Evolutionary conservation across 2,888 invertebrate species (phyloP).

Genomic region (Diabrotica balteata): DNA sequence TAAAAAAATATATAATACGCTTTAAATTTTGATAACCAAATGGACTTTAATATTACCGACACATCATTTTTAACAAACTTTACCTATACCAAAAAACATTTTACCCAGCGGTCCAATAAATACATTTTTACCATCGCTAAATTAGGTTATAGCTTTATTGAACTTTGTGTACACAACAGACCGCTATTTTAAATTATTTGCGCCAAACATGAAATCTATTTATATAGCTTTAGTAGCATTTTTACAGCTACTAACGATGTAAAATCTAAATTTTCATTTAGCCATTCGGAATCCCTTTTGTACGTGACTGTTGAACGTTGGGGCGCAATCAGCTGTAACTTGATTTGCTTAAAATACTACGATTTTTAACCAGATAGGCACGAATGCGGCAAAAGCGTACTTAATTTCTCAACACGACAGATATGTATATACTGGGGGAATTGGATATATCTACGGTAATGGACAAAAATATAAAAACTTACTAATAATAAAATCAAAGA

Average conservation of each 20-base stretch:
- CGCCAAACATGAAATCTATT: slow-evolving; percentile 31
- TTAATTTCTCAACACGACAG: slow-evolving; percentile 42
- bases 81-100: too few species aligned
- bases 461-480: too few species aligned
- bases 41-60: too few species aligned
- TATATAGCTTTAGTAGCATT: slow-evolving; percentile 14
- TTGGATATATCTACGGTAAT: too few species aligned
- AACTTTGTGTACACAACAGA: slow-evolving; percentile 28
- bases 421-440: background rate
- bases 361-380: slow-evolving; percentile 45
- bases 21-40: too few species aligned
- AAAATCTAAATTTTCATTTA: slow-evolving; percentile 33
- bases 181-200: slow-evolving; percentile 32
- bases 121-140: slow-evolving; percentile 1
- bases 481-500: too few species aligned
- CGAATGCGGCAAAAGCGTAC: slow-evolving; percentile 38
- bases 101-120: background rate
- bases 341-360: slow-evolving; percentile 44
- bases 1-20: too few species aligned
- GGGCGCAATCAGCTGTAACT: slow-evolving; percentile 45
- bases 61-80: too few species aligned
- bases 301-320: slow-evolving; percentile 45
- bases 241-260: slow-evolving; percentile 22
- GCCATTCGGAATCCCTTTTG: slow-evolving; percentile 38
- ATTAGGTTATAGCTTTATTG: slow-evolving; percentile 20